Percentiles rank a stretch among this genome's conserved stretches.
These are phyloP conservation scores for Palaemon carinicauda DNA, from an alignment of 1,140 invertebrate species.

Conservation along the genomic window DNA sequence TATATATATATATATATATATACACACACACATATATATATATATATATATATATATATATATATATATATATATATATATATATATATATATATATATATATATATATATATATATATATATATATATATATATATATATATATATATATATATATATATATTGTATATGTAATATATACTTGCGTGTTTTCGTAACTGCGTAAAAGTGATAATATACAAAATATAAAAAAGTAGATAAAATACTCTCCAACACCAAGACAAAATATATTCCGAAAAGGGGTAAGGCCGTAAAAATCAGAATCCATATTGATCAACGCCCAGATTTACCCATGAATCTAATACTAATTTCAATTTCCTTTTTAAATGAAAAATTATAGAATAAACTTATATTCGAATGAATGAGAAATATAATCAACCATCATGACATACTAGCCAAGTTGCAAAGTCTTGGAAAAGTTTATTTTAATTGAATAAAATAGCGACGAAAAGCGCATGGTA, in stretches of 20 bases:
- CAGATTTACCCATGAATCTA: no score
- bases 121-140: constrained; percentile 9
- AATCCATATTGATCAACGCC: no score
- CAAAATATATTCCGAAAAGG: not conserved
- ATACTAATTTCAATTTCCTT: no score
- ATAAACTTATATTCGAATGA: no score
- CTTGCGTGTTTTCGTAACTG: not conserved
- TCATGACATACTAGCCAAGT: no score
- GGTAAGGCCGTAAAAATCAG: no score
- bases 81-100: constrained; percentile 9
- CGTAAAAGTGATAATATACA: not conserved
- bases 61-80: not conserved
- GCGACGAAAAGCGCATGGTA: no score
- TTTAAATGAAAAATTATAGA: no score
- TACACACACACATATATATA: not conserved
- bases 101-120: constrained; percentile 9
- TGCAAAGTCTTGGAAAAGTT: no score
- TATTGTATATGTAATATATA: no score
- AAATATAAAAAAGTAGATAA: not conserved
- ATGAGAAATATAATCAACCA: no score
- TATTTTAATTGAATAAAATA: no score
- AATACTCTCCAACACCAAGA: not conserved
- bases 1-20: constrained; percentile 9
- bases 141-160: not conserved
- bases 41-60: not conserved